Evolutionary conservation across 1,140 invertebrate species (phyloP).

Genomic region (Neodiprion lecontei): DNA sequence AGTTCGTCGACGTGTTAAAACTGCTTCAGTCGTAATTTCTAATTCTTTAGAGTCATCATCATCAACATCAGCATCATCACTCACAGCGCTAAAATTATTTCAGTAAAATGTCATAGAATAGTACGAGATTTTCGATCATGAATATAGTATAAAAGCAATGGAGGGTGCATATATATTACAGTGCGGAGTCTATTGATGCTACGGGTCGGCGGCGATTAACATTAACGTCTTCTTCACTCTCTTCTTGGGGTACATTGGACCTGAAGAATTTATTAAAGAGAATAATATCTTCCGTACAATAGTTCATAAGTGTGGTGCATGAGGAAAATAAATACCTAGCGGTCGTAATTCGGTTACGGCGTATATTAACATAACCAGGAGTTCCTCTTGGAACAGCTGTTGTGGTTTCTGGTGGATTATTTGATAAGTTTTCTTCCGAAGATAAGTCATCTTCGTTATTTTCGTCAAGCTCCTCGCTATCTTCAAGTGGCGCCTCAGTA

Average conservation of each 20-base stretch:
- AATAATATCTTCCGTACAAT: background rate
- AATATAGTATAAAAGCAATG: too few species aligned
- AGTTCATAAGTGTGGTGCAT: background rate
- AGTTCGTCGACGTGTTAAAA: conserved; percentile 20
- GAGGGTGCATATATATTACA: too few species aligned
- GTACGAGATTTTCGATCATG: too few species aligned
- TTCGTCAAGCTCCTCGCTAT: conserved; percentile 48
- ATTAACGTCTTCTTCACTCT: conserved; percentile 34
- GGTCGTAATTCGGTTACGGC: conserved; percentile 65
- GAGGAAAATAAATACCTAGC: conserved; percentile 36
- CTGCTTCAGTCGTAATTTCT: conserved; percentile 24
- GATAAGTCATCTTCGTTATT: conserved; percentile 47
- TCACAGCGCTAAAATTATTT: too few species aligned
- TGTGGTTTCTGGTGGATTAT: conserved; percentile 43
- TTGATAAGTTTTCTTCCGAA: conserved; percentile 44
- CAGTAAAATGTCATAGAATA: too few species aligned
- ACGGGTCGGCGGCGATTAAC: background rate
- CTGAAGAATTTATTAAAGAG: background rate
- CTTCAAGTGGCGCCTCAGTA: conserved; percentile 43
- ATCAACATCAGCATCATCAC: conserved; percentile 17
- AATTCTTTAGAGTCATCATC: conserved; percentile 26
- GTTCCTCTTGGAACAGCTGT: conserved; percentile 58
- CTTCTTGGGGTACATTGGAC: conserved; percentile 37
- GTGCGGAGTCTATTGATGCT: background rate
- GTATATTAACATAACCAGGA: conserved; percentile 71